Evolutionary conservation across 2,797 vertebrate genomes (phyloP).

Genomic region (Smutsia temminckii): DNA sequence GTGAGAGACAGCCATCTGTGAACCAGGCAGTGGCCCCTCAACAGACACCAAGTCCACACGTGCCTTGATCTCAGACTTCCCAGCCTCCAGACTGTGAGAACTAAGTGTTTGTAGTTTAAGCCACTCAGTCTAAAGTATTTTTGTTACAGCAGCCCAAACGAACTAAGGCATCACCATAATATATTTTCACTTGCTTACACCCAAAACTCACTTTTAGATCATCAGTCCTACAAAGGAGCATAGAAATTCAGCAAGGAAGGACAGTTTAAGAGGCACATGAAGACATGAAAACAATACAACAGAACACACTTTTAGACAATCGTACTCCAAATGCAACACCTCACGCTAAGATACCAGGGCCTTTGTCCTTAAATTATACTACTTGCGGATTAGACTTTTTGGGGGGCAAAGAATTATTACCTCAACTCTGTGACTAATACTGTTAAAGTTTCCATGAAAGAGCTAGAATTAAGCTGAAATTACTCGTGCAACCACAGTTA

Average conservation of each 20-base stretch:
- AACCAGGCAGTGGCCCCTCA: neutral
- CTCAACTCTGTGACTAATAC: conserved; percentile 23
- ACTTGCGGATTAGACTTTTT: conserved; percentile 30
- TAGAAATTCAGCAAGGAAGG: neutral
- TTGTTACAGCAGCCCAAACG: neutral
- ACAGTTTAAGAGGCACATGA: neutral
- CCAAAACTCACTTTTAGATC: neutral
- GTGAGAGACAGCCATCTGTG: neutral
- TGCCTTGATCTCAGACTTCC: neutral
- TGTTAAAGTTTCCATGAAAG: conserved; percentile 43
- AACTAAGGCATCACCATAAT: neutral
- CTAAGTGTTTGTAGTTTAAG: neutral
- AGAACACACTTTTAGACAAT: neutral
- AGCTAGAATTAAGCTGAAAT: conserved; percentile 24
- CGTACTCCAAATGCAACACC: neutral
- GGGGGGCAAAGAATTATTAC: conserved; percentile 15
- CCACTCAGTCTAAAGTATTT: neutral
- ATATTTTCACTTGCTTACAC: neutral
- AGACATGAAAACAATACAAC: neutral
- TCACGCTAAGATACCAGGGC: neutral
- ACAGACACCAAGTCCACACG: neutral
- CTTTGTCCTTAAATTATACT: conserved; percentile 25
- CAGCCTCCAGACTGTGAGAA: neutral
- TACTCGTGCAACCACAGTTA: neutral
- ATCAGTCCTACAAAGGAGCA: neutral